A percentile compares a stretch with the other conserved stretches of the same genome.
phyloP scores from a whole-genome alignment of 2,888 invertebrate genomes.

The Pardosa pseudoannulata region DNA sequence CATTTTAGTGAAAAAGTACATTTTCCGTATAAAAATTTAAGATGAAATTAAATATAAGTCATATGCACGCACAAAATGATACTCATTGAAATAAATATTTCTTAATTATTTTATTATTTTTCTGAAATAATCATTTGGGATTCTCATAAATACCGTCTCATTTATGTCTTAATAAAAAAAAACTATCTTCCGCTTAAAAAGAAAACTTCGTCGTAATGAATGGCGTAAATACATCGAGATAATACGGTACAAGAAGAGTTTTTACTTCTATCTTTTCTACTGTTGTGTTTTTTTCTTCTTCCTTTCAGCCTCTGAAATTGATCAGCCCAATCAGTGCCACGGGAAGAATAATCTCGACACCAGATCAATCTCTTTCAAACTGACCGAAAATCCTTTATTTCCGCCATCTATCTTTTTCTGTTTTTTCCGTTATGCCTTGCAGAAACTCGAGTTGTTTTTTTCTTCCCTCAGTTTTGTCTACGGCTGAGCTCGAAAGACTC shows the following conservation, averaged over 20 bases:
- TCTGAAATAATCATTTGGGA: too few relatives aligned
- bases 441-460: not conserved
- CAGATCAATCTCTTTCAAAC: conserved; percentile 50
- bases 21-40: too few relatives aligned
- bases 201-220: not conserved
- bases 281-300: not conserved
- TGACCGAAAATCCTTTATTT: conserved; percentile 44
- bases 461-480: not conserved
- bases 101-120: too few relatives aligned
- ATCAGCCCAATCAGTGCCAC: conserved; percentile 19
- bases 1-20: too few relatives aligned
- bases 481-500: not conserved
- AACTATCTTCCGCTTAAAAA: not conserved
- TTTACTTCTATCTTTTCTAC: not conserved
- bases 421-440: not conserved
- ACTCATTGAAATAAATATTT: too few relatives aligned
- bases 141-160: too few relatives aligned
- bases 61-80: too few relatives aligned
- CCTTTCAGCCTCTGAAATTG: not conserved
- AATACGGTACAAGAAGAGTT: not conserved
- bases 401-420: conserved; percentile 43
- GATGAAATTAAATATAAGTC: too few relatives aligned
- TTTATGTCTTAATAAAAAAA: not conserved
- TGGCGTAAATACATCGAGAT: not conserved
- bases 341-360: conserved; percentile 29